These are phyloP conservation scores for Drosophila cardini DNA, from an alignment of 1,140 invertebrate genomes.

Conservation along the genomic window DNA sequence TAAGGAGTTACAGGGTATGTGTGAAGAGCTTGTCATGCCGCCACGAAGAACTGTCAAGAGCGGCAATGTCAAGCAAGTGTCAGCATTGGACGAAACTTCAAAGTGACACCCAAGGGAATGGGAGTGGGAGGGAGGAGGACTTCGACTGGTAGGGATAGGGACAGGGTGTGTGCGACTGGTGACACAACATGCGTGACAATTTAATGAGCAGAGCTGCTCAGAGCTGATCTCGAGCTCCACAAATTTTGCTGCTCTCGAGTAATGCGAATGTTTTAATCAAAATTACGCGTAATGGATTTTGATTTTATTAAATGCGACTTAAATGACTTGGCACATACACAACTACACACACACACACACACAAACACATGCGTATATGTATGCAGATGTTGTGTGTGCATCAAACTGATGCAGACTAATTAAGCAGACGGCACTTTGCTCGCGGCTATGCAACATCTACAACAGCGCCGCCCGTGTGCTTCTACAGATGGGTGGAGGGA, in stretches of 20 bases:
- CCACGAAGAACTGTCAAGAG: constrained; percentile 71
- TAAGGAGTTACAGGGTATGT: constrained; percentile 21
- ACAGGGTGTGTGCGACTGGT: constrained; percentile 19
- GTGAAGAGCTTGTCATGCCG: constrained; percentile 73
- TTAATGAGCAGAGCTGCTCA: constrained; percentile 68
- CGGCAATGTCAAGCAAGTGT: constrained; percentile 77
- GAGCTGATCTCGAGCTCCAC: constrained; percentile 21
- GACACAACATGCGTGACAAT: constrained; percentile 80
- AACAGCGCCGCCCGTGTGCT: constrained; percentile 67
- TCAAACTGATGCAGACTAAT: constrained; percentile 69
- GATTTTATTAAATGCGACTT: constrained; percentile 83
- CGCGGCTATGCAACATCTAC: constrained; percentile 77
- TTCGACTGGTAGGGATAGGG: background rate
- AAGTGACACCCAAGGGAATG: constrained; percentile 49
- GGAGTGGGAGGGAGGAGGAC: background rate
- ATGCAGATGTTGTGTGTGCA: background rate
- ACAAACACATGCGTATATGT: background rate
- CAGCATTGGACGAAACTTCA: constrained; percentile 72
- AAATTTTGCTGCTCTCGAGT: constrained; percentile 58
- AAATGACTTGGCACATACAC: constrained; percentile 70
- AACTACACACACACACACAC: background rate
- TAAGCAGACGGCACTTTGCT: constrained; percentile 75
- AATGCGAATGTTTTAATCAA: constrained; percentile 79
- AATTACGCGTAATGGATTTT: constrained; percentile 82
- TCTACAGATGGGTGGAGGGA: background rate